Evolutionary conservation across 2,888 invertebrate species (phyloP), one percentile per base, ranked within the genome.

Genomic region (Pollenia griseotomentosa): DNA sequence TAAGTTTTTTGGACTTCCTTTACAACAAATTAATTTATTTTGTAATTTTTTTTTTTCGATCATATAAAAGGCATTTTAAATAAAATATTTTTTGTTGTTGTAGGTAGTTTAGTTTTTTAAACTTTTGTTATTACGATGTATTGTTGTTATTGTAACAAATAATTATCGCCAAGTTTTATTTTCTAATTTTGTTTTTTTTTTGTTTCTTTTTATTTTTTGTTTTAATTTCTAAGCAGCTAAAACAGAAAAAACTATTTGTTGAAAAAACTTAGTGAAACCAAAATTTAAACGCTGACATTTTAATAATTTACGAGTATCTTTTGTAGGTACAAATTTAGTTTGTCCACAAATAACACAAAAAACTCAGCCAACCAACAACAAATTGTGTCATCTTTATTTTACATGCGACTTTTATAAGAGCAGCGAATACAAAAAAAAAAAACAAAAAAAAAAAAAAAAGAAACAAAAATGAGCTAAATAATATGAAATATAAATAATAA

Each of bases 311-410:
- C 5, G 16, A 59, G 23, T 59, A 48, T 73, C 46, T 81, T 73
- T 74, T 55, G 82, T 44, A 23, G 57, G 51, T 61, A 82, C n/a
- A 71, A 83, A 78, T 65, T 73, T 59, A 19, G 66, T 68, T 59
- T 66, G 66, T 74, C 11, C 68, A 55, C 55, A 80, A 73, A 65
- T 4, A 44, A 44, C 1, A 53, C 19, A 59, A 63, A 53, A 16
- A 63, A 19, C 61, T 0, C 12, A 53, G 61, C 19, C 23, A 70
- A 61, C n/a, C 12, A 75, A 59, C 65, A 82, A 75, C 70, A 63
- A 80, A 68, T 75, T 74, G 79, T 80, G 79, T 79, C 79, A 85
- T 74, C 66, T 68, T 46, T 73, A 74, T 84, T 65, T 78, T 23
- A 78, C 48, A 48, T 61, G 65, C 42, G 57, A 78, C 42, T 65